Evolutionary conservation across 2,888 invertebrate genomes (phyloP).

Genomic region (Criorhina ranunculi): DNA sequence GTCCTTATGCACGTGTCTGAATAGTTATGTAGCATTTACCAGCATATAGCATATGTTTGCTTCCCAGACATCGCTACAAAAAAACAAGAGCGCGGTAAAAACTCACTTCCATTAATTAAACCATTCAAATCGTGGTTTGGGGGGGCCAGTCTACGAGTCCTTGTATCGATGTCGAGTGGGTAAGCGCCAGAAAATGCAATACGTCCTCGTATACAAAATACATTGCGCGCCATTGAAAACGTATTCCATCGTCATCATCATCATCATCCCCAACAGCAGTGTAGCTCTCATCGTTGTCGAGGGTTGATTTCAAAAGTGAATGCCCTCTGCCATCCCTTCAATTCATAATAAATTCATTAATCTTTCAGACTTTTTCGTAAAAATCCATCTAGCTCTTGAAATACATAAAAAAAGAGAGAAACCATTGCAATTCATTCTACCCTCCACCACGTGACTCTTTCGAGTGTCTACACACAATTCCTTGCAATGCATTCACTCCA

Average conservation of each 20-base stretch:
- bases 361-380: slow-evolving; percentile 44
- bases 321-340: slow-evolving; percentile 28
- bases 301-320: slow-evolving; percentile 58
- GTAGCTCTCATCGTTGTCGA: slow-evolving; percentile 12
- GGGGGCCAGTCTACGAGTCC: slow-evolving; percentile 13
- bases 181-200: slow-evolving; percentile 60
- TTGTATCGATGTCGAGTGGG: slow-evolving; percentile 59
- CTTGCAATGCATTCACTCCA: slow-evolving; percentile 54
- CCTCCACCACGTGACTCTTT: slow-evolving; percentile 1
- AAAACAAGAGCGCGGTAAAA: neutral
- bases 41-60: neutral
- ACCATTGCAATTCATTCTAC: slow-evolving; percentile 11
- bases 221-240: slow-evolving; percentile 39
- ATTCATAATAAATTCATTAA: slow-evolving; percentile 57
- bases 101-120: slow-evolving; percentile 61
- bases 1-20: too few species aligned
- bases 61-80: neutral
- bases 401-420: slow-evolving; percentile 36
- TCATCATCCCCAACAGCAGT: slow-evolving; percentile 4
- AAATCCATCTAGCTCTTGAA: slow-evolving; percentile 26
- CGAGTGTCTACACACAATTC: slow-evolving; percentile 35
- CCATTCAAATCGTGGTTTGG: slow-evolving; percentile 28
- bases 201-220: slow-evolving; percentile 28
- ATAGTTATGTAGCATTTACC: neutral
- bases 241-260: slow-evolving; percentile 35